These are phyloP conservation scores for Axea sp. DNA, from an alignment of 2,888 invertebrate genomes.

Conservation along the genomic window DNA sequence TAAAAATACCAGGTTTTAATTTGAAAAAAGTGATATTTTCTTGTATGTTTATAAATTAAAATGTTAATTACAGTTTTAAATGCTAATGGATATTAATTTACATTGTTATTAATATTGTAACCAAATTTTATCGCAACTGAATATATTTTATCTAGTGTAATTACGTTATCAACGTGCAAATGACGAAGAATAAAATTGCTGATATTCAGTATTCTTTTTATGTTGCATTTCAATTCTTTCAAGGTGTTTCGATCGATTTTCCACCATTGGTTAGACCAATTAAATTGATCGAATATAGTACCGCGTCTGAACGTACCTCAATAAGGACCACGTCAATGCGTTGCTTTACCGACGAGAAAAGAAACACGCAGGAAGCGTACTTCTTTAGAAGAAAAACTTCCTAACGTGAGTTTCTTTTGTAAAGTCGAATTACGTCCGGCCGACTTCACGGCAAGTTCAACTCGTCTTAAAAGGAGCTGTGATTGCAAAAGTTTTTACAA, in stretches of 20 bases:
- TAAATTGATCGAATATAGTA: conserved; percentile 54
- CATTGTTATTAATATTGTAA: no score
- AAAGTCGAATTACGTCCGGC: conserved; percentile 72
- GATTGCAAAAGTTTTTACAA: conserved; percentile 74
- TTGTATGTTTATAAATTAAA: no score
- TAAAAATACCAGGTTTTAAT: no score
- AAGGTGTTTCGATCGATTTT: conserved; percentile 8
- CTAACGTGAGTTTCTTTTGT: conserved; percentile 64
- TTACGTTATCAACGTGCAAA: no score
- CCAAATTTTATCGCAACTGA: no score
- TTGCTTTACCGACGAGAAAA: conserved; percentile 44
- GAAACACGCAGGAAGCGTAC: conserved; percentile 42
- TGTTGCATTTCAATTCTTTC: conserved; percentile 2
- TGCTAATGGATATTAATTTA: no score
- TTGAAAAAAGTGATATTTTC: no score
- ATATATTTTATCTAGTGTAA: no score
- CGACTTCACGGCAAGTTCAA: conserved; percentile 44
- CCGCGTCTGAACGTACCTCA: conserved; percentile 16
- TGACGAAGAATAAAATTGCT: no score
- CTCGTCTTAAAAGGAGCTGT: conserved; percentile 65
- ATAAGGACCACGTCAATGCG: conserved; percentile 30
- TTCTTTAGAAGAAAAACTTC: conserved; percentile 61
- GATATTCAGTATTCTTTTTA: no score
- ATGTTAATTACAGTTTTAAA: no score
- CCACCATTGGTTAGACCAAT: conserved; percentile 44